phyloP scores from a whole-genome alignment of 2,113 vertebrate genomes.

The Morone chrysops region DNA sequence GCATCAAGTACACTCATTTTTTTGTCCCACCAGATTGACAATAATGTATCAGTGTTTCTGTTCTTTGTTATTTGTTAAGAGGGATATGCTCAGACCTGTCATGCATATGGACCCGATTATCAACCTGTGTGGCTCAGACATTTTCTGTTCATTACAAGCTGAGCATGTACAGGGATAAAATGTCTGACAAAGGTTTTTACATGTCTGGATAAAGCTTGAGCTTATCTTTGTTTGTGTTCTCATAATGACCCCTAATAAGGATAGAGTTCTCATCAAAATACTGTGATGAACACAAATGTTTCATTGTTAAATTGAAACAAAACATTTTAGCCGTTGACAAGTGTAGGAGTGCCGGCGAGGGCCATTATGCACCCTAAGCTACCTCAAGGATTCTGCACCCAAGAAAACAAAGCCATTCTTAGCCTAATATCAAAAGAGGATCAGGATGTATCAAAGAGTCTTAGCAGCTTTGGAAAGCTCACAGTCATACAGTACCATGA shows the following conservation, averaged over 20 bases:
- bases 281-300: background rate
- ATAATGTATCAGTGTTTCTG: conserved; percentile 21
- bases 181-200: background rate
- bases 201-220: background rate
- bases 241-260: background rate
- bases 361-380: background rate
- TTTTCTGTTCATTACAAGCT: background rate
- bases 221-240: conserved; percentile 2
- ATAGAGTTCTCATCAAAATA: background rate
- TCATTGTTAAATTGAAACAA: conserved; percentile 3
- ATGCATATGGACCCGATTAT: conserved; percentile 3
- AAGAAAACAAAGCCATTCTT: conserved; percentile 36
- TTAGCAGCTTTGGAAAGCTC: conserved; percentile 24
- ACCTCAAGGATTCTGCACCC: background rate
- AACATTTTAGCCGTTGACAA: background rate
- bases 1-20: background rate
- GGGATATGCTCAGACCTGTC: background rate
- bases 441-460: conserved; percentile 43
- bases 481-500: conserved; percentile 1
- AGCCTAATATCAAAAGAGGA: conserved; percentile 50
- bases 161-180: background rate
- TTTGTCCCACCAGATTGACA: background rate
- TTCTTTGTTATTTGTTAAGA: background rate
- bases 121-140: conserved; percentile 8
- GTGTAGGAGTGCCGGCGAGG: background rate